Evolutionary conservation across 2,113 vertebrate species (phyloP), one percentile per base, ranked within the genome.

Genomic region (Petrocephalus zakoni): DNA sequence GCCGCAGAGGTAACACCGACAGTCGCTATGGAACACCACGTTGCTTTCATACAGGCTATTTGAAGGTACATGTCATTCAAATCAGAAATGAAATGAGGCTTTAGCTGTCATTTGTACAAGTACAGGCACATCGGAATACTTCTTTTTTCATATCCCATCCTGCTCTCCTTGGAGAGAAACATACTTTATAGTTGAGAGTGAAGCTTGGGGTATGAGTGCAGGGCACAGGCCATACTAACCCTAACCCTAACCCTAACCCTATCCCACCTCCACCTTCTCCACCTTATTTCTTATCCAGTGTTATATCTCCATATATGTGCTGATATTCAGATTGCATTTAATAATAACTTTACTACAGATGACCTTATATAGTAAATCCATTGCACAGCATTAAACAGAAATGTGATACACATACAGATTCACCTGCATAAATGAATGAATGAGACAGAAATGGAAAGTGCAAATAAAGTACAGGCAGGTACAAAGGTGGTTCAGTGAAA

Each of bases 1-100:
- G 92, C 95, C 0, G 98, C 97, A 0, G 97, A 98, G 98, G 98
- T 99, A 96, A 87, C 96, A 97, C 87, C 17, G 11, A 19, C 34
- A 6, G 5, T 0, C 25, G 21, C 83, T 90, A 49, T 61, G 49
- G 37, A 42, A 49, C 72, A 53, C 52, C 55, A 58, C 37, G 52
- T 55, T 15, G 11, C 29, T 55, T 42, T 78, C 72, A 78, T 78
- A 42, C 13, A 13, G 37, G 72, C 72, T 78, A 78, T 37, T 37
- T 15, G 10, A 42, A 78, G 72, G 34, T 19, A 19, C 6, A 68
- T 68, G n/a, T 68, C 11, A 68, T 68, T 68, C 25, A 68, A 68
- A 29, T 9, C n/a, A 25, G 22, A 25, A 25, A 25, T 64, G n/a
- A 64, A 64, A 64, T 25, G 7, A 64, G 61, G 61, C n/a, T 25